phyloP scores from a whole-genome alignment of 2,888 invertebrate genomes.

The Brachypalpus laphriformis region DNA sequence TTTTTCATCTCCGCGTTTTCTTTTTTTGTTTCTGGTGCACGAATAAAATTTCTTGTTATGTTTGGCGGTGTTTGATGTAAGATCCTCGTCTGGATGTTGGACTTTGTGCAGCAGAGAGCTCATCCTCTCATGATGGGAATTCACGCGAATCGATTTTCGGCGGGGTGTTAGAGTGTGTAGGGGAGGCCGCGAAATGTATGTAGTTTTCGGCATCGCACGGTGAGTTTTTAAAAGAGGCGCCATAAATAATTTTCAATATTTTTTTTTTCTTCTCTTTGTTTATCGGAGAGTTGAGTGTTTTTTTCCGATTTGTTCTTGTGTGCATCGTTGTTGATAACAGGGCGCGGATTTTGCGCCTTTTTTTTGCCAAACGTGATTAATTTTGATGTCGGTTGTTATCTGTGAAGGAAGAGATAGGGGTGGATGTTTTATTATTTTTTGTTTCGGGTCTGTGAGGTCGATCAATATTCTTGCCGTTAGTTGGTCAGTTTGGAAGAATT shows the following conservation, averaged over 20 bases:
- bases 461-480: slow-evolving; percentile 4
- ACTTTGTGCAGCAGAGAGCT: neutral
- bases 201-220: slow-evolving; percentile 27
- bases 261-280: slow-evolving; percentile 15
- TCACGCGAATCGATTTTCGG: slow-evolving; percentile 36
- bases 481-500: neutral
- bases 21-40: slow-evolving; percentile 16
- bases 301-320: neutral
- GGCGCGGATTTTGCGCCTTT: slow-evolving; percentile 31
- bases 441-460: neutral
- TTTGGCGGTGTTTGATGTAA: slow-evolving; percentile 44
- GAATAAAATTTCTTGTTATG: slow-evolving; percentile 64
- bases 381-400: slow-evolving; percentile 54
- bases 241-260: slow-evolving; percentile 57
- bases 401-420: slow-evolving; percentile 1
- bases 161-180: neutral
- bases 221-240: slow-evolving; percentile 53
- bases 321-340: slow-evolving; percentile 49
- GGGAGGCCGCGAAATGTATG: slow-evolving; percentile 12
- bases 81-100: slow-evolving; percentile 18
- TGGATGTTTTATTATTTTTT: neutral
- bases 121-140: slow-evolving; percentile 33
- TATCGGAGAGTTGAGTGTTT: slow-evolving; percentile 14
- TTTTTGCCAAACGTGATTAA: slow-evolving; percentile 51
- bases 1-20: neutral